Conservation (phyloP, 1,140 invertebrate genomes). For the Dermatophagoides farinae region DNA sequence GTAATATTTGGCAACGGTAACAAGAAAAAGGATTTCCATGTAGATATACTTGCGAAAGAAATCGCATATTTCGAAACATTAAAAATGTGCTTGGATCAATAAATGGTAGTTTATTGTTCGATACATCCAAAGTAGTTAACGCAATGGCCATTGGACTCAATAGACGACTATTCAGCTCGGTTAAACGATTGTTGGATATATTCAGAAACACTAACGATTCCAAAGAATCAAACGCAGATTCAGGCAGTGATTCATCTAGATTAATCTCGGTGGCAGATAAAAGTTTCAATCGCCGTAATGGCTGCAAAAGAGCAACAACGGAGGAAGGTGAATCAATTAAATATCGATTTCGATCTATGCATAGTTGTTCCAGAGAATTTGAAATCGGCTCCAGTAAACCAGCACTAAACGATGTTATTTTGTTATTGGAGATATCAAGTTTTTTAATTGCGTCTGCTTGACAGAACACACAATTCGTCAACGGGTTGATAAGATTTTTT, state of each 20-base stretch:
- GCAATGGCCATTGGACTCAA: constrained; percentile 31
- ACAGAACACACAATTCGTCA: constrained; percentile 43
- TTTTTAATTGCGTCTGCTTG: constrained; percentile 38
- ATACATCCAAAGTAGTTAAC: constrained; percentile 38
- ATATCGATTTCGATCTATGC: constrained; percentile 40
- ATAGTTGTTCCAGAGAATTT: constrained; percentile 36
- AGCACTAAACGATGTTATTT: constrained; percentile 40
- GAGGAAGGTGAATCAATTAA: constrained; percentile 24
- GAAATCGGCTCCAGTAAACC: constrained; percentile 36
- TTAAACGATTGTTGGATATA: constrained; percentile 29
- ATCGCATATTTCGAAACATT: constrained; percentile 15
- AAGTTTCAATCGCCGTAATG: constrained; percentile 33
- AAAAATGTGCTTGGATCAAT: neutral
- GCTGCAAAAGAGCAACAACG: constrained; percentile 32
- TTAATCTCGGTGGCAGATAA: constrained; percentile 31
- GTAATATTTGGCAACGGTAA: constrained; percentile 34
- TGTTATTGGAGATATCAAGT: constrained; percentile 49
- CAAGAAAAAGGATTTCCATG: constrained; percentile 44
- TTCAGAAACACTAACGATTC: constrained; percentile 19
- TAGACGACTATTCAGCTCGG: constrained; percentile 32
- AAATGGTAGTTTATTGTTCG: constrained; percentile 33
- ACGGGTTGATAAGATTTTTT: constrained; percentile 45
- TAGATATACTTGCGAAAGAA: constrained; percentile 28
- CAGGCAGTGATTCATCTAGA: constrained; percentile 14
- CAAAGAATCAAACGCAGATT: constrained; percentile 18